A percentile compares a stretch with the other conserved stretches of the same genome.
Conservation (phyloP, 2,797 vertebrate genomes). For the Carcharodon carcharias region DNA sequence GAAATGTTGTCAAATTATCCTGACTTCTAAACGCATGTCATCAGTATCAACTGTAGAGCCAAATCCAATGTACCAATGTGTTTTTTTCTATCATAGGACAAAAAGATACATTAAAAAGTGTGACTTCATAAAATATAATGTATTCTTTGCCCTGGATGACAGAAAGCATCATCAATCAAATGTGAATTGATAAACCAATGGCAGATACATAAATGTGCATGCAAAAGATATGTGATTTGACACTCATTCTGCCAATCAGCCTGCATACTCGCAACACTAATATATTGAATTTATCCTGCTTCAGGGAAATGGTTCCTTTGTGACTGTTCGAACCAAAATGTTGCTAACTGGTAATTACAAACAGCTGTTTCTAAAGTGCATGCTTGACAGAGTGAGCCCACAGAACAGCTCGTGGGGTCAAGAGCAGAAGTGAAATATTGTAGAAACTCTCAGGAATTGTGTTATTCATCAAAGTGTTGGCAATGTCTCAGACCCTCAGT, state of each 20-base stretch:
- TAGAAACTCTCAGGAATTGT: neutral
- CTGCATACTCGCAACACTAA: neutral
- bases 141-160: neutral
- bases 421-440: slow-evolving; percentile 29
- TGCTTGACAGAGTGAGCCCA: neutral
- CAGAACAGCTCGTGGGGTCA: neutral
- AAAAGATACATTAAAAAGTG: neutral
- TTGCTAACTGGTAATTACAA: slow-evolving; percentile 16
- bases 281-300: neutral
- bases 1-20: neutral
- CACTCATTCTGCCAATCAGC: neutral
- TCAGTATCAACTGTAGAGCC: neutral
- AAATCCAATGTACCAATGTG: neutral
- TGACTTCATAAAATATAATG: neutral
- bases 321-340: neutral
- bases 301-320: neutral
- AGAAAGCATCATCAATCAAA: neutral
- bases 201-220: neutral
- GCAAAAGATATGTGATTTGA: neutral
- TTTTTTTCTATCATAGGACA: neutral
- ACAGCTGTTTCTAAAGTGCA: neutral
- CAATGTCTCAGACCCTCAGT: neutral
- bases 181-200: neutral
- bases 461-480: slow-evolving; percentile 7
- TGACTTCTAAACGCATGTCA: neutral